These are phyloP conservation scores for Sebastes minor DNA, from an alignment of 2,797 vertebrate species.

Conservation along the genomic window DNA sequence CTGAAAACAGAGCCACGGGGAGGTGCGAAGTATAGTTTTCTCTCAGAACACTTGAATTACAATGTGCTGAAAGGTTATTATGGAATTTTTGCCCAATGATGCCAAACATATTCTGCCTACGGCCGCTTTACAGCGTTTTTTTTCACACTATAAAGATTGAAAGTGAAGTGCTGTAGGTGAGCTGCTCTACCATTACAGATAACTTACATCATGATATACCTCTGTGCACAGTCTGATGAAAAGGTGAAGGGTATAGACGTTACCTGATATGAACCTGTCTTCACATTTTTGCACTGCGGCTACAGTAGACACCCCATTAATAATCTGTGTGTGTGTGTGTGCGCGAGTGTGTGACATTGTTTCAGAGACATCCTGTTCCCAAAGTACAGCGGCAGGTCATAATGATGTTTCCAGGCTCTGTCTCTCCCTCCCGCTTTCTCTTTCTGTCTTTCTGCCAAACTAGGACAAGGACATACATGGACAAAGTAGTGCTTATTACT, in stretches of 20 bases:
- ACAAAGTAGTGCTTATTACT: constrained; percentile 62
- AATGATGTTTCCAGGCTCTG: constrained; percentile 35
- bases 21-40: no score
- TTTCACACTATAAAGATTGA: background rate
- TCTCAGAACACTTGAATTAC: no score
- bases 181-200: background rate
- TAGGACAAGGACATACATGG: constrained; percentile 75
- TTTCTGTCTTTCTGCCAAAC: constrained; percentile 42
- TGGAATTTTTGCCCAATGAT: no score
- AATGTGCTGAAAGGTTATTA: no score
- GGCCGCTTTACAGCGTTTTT: no score
- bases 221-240: background rate
- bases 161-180: background rate
- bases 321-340: background rate
- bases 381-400: constrained; percentile 39
- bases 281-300: background rate
- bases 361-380: constrained; percentile 61
- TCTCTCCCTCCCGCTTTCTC: background rate
- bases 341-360: constrained; percentile 1
- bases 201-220: background rate
- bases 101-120: no score
- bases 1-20: no score
- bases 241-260: constrained; percentile 7
- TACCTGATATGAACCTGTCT: background rate
- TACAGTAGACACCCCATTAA: background rate